Evolutionary conservation across 2,797 vertebrate species (phyloP).

Genomic region (Ctenochaetus hawaiiensis): DNA sequence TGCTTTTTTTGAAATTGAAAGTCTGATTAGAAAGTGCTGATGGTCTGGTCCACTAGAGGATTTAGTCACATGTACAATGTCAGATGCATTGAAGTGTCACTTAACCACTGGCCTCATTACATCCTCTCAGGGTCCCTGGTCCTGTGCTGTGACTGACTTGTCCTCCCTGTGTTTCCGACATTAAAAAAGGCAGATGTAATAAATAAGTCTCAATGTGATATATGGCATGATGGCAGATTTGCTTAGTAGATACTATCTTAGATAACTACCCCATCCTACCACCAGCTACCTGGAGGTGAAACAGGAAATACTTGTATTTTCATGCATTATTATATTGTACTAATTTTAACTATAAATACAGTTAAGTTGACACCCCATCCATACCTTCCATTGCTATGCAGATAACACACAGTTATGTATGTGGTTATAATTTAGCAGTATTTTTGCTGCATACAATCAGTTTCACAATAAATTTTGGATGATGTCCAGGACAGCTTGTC

Average conservation of each 20-base stretch:
- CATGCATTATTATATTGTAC: slow-evolving; percentile 73
- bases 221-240: slow-evolving; percentile 69
- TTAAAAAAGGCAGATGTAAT: slow-evolving; percentile 54
- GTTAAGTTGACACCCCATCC: neutral
- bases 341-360: neutral
- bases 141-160: slow-evolving; percentile 47
- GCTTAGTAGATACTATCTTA: slow-evolving; percentile 26
- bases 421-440: neutral
- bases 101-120: slow-evolving; percentile 64
- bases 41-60: slow-evolving; percentile 59
- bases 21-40: slow-evolving; percentile 80
- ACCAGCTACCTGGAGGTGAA: slow-evolving; percentile 81
- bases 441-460: neutral
- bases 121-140: slow-evolving; percentile 42
- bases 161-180: slow-evolving; percentile 51
- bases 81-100: slow-evolving; percentile 66
- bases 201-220: slow-evolving; percentile 60
- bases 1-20: slow-evolving; percentile 82
- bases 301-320: slow-evolving; percentile 88
- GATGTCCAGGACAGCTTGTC: neutral
- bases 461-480: neutral
- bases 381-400: neutral
- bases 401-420: neutral
- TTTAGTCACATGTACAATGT: slow-evolving; percentile 53
- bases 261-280: neutral